Conservation (phyloP, 2,113 vertebrate species). For the Coturnix japonica region DNA sequence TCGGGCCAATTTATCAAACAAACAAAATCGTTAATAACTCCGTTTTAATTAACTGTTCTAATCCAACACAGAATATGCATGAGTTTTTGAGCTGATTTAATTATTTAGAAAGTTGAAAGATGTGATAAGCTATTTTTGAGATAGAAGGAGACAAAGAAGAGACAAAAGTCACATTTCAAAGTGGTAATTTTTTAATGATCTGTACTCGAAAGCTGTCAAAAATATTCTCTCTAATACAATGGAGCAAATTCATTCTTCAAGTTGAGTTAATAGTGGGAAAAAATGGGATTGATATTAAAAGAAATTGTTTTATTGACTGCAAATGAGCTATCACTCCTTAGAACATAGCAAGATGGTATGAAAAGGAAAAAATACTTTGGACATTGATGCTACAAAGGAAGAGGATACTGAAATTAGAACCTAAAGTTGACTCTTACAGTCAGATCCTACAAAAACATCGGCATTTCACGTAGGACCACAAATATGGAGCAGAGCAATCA, state of each 20-base stretch:
- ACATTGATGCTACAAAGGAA: not conserved
- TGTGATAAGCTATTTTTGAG: slow-evolving; percentile 59
- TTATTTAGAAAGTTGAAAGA: slow-evolving; percentile 67
- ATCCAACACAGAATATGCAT: slow-evolving; percentile 33
- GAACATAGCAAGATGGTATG: not conserved
- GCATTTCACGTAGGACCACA: not conserved
- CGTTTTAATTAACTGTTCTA: slow-evolving; percentile 59
- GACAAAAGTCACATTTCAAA: slow-evolving; percentile 68
- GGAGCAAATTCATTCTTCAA: slow-evolving; percentile 41
- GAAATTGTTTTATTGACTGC: slow-evolving; percentile 11
- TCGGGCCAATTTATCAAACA: slow-evolving; percentile 60
- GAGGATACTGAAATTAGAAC: not conserved
- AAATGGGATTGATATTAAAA: slow-evolving; percentile 35
- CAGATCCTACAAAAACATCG: not conserved
- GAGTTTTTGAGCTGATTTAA: slow-evolving; percentile 58
- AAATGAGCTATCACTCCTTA: not conserved
- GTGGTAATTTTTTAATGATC: slow-evolving; percentile 61
- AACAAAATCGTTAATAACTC: slow-evolving; percentile 51
- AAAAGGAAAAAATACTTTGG: not conserved
- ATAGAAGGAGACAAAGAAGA: slow-evolving; percentile 36
- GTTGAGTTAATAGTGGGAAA: not conserved
- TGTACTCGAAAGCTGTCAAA: slow-evolving; percentile 65
- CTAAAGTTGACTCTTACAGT: not conserved
- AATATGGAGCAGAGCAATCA: not conserved
- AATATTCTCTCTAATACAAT: slow-evolving; percentile 58